Evolutionary conservation across 2,888 invertebrate species (phyloP).

Genomic region (Ectemnius lituratus): DNA sequence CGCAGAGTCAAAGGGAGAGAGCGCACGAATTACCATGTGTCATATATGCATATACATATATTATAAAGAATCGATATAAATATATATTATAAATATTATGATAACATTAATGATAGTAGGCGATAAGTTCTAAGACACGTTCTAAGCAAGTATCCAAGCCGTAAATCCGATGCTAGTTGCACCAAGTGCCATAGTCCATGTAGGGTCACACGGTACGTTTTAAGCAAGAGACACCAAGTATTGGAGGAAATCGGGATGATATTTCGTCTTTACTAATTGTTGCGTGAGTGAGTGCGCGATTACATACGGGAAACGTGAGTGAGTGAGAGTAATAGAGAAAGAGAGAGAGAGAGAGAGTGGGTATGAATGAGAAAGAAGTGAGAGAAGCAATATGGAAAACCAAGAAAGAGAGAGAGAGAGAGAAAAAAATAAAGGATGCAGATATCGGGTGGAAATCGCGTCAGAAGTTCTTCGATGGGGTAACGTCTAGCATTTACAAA

Average conservation of each 20-base stretch:
- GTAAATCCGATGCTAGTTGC: constrained; percentile 64
- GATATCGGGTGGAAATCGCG: constrained; percentile 7
- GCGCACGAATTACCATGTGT: constrained; percentile 65
- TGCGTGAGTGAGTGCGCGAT: background rate
- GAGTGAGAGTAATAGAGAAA: background rate
- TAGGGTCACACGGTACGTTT: constrained; percentile 60
- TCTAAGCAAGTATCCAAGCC: constrained; percentile 53
- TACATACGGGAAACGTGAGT: background rate
- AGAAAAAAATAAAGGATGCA: constrained; percentile 6
- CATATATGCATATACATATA: constrained; percentile 43
- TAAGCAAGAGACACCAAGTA: constrained; percentile 13
- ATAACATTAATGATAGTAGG: constrained; percentile 47
- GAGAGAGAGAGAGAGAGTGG: constrained; percentile 7
- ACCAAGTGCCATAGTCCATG: constrained; percentile 69
- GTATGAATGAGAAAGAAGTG: constrained; percentile 4
- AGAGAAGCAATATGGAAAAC: constrained; percentile 6
- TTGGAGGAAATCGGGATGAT: background rate
- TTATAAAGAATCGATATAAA: constrained; percentile 35
- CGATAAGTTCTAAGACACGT: constrained; percentile 53
- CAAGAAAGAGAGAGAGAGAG: constrained; percentile 9
- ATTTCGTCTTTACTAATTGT: no score
- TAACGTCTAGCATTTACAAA: constrained; percentile 48
- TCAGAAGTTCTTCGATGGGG: constrained; percentile 5
- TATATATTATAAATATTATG: constrained; percentile 29
- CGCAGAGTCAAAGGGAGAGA: constrained; percentile 43